Percentiles rank a stretch among this genome's conserved stretches.
These are phyloP conservation scores for Takifugu flavidus DNA, from an alignment of 2,113 vertebrate genomes.

Conservation along the genomic window DNA sequence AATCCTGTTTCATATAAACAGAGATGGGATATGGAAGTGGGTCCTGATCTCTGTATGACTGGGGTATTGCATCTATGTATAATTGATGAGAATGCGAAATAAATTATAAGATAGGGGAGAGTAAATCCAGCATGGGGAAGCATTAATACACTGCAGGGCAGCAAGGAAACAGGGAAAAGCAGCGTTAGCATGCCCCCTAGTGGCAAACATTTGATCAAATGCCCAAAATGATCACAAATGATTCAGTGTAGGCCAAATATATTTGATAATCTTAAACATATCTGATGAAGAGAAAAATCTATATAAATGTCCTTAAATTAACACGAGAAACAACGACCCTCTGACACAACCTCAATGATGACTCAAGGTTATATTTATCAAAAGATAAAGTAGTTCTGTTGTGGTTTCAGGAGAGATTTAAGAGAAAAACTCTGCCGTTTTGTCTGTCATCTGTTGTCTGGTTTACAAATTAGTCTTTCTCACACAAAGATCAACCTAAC, in stretches of 20 bases:
- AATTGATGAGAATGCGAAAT: slow-evolving; percentile 54
- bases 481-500: too few species aligned
- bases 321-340: neutral
- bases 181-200: slow-evolving; percentile 55
- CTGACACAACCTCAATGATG: neutral
- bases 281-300: neutral
- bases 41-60: slow-evolving; percentile 45
- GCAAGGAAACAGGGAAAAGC: neutral
- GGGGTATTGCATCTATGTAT: slow-evolving; percentile 27
- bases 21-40: slow-evolving; percentile 20
- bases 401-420: too few species aligned
- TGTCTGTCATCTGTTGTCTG: too few species aligned
- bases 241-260: neutral
- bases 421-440: too few species aligned
- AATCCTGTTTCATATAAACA: slow-evolving; percentile 46
- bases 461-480: too few species aligned
- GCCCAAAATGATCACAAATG: neutral
- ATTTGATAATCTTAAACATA: too few species aligned
- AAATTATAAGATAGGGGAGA: slow-evolving; percentile 43
- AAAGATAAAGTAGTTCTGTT: too few species aligned
- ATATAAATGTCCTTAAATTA: neutral
- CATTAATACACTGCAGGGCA: neutral
- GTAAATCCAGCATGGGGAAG: slow-evolving; percentile 9
- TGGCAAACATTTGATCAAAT: slow-evolving; percentile 17
- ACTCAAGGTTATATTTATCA: neutral